Conservation (phyloP, 2,797 vertebrate species). For the Nyctalus aviator region DNA sequence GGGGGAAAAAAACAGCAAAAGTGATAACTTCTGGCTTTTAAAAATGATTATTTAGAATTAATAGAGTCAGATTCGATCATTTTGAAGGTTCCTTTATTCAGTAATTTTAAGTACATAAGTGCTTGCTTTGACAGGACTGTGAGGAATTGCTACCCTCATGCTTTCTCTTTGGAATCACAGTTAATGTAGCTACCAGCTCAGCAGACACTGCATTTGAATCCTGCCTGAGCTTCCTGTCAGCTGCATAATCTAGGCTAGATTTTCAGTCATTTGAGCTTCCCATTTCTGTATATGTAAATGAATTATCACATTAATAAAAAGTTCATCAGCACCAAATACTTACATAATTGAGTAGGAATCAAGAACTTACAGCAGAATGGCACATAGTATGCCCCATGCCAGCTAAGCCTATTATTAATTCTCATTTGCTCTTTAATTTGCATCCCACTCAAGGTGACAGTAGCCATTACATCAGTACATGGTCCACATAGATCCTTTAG, state of each 20-base stretch:
- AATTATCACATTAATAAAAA: background rate
- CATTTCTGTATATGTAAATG: background rate
- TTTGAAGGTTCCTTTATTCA: background rate
- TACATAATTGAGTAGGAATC: constrained; percentile 7
- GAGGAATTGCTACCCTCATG: background rate
- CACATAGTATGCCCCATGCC: background rate
- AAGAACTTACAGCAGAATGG: background rate
- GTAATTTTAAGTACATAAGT: background rate
- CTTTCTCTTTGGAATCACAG: background rate
- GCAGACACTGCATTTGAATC: background rate
- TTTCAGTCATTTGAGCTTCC: background rate
- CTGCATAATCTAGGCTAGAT: background rate
- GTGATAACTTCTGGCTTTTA: background rate
- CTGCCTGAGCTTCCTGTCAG: too few species aligned
- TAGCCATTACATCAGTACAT: background rate
- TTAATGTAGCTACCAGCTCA: background rate
- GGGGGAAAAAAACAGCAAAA: background rate
- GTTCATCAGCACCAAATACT: background rate
- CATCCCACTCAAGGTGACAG: background rate
- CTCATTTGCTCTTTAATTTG: background rate
- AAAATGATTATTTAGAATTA: background rate
- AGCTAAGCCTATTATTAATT: background rate
- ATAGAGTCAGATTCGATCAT: background rate
- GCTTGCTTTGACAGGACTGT: background rate
- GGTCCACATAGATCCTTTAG: background rate